These are phyloP conservation scores for Micoletzkya japonica DNA, from an alignment of 2,888 invertebrate genomes.

Conservation along the genomic window DNA sequence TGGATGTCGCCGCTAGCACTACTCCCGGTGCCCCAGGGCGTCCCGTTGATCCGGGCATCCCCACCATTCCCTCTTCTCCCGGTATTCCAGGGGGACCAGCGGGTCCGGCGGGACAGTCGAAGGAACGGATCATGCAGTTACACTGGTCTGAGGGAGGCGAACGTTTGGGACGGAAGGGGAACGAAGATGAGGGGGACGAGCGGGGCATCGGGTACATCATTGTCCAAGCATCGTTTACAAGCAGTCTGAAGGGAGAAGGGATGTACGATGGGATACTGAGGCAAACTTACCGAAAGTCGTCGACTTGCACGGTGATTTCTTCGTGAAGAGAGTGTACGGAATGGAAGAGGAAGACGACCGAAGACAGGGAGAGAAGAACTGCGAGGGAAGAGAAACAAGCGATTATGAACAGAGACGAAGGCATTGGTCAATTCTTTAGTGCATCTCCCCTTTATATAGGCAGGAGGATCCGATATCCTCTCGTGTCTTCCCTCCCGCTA, in stretches of 20 bases:
- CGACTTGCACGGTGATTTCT: constrained; percentile 8
- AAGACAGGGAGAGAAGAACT: constrained; percentile 6
- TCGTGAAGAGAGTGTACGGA: constrained; percentile 17
- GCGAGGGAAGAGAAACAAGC: background rate
- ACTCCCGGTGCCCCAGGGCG: constrained; percentile 22
- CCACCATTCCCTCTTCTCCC: background rate
- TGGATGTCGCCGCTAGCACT: constrained; percentile 12
- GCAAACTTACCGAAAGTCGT: constrained; percentile 4
- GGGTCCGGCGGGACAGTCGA: constrained; percentile 4
- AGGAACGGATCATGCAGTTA: constrained; percentile 14
- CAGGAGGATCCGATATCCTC: too few species aligned
- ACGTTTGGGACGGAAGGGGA: background rate
- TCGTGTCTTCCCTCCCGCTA: too few species aligned
- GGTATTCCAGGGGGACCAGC: constrained; percentile 17
- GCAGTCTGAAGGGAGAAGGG: background rate
- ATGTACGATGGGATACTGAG: background rate
- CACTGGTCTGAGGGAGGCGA: background rate
- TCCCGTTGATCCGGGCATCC: constrained; percentile 6
- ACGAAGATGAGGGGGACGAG: background rate
- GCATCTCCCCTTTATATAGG: too few species aligned
- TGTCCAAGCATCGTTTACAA: constrained; percentile 21
- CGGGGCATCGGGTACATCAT: background rate
- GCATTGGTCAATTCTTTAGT: too few species aligned
- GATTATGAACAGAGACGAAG: too few species aligned
- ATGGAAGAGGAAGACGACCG: background rate